Base-by-base conservation (phyloP, 1,140 invertebrate genomes). In the Drosophila persimilis region DNA sequence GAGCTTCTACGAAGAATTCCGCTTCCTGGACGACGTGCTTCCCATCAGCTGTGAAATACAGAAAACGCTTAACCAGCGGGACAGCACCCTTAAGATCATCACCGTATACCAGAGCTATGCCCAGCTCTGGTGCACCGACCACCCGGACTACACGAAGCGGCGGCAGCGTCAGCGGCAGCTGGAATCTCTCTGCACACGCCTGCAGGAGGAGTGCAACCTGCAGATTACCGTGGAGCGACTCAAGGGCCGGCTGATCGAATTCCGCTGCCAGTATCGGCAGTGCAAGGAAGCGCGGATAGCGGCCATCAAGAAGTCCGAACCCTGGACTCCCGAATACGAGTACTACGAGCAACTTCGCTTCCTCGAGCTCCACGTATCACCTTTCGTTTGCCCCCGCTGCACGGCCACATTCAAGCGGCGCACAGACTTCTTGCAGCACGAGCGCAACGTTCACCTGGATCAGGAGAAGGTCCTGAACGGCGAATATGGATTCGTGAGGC, bases 61-160 rank as follows among this genome's bases (percentile, higher is more conserved):
- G 9, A 90, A 88, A 9, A 52, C 61, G 6, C 20, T 88, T 5
- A 81, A 79, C 13, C 80, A 75, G 13, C 65, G 84, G 2, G 71
- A 85, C 1, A 89, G 64, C 41, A 90, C 85, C 31, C 47, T 89
- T 0, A 90, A 90, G 77, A 77, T 90, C 29, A 90, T 90, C 1
- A 50, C 78, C 26, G 71, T 89, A 0, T 90, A 90, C 44, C 77
- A 74, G 15, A 77, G 58, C 43, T 73, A 84, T 31, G 72, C 77
- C 9, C 89, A 90, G 46, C 60, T 90, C 2, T 90, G 89, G 89
- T 70, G 83, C 54, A 90, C 76, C 3, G 52, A 57, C 17, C 79
- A 90, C 63, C 76, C 78, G n/a, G 84, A 90, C 9, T 90, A 80
- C 24, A 90, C 83, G 1, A 90, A 85, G 29, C 78, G 84, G 0